These are phyloP conservation scores for Isoperla grammatica DNA, from an alignment of 2,888 invertebrate genomes.

Conservation along the genomic window DNA sequence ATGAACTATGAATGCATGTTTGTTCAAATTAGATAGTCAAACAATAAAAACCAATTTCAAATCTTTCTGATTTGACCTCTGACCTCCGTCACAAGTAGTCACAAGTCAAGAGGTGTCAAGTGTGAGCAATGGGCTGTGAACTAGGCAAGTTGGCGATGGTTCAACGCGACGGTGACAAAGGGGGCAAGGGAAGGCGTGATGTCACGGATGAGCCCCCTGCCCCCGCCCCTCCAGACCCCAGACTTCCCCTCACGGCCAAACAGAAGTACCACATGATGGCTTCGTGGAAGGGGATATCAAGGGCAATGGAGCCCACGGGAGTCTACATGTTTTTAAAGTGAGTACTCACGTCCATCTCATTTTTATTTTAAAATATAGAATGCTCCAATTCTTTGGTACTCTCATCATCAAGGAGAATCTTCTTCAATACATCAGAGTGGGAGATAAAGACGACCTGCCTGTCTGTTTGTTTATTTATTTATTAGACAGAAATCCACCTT, in stretches of 20 bases:
- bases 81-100: no score
- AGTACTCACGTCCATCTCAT: constrained; percentile 44
- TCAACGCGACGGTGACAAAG: constrained; percentile 19
- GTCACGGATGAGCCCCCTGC: constrained; percentile 47
- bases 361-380: no score
- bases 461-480: no score
- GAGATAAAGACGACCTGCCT: no score
- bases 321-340: constrained; percentile 89
- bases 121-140: constrained; percentile 63
- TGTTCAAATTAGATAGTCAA: no score
- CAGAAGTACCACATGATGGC: constrained; percentile 86
- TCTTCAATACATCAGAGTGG: no score
- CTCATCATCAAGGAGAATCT: no score
- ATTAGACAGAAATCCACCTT: no score
- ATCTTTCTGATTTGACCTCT: no score
- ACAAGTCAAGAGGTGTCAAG: neutral
- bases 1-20: no score
- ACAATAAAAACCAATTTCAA: no score
- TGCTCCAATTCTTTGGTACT: no score
- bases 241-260: constrained; percentile 75
- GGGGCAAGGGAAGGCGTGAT: neutral
- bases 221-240: constrained; percentile 66
- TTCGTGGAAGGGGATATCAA: constrained; percentile 85
- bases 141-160: constrained; percentile 60
- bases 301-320: constrained; percentile 84